phyloP scores from a whole-genome alignment of 2,797 vertebrate genomes.

The Ambastaia sidthimunki region DNA sequence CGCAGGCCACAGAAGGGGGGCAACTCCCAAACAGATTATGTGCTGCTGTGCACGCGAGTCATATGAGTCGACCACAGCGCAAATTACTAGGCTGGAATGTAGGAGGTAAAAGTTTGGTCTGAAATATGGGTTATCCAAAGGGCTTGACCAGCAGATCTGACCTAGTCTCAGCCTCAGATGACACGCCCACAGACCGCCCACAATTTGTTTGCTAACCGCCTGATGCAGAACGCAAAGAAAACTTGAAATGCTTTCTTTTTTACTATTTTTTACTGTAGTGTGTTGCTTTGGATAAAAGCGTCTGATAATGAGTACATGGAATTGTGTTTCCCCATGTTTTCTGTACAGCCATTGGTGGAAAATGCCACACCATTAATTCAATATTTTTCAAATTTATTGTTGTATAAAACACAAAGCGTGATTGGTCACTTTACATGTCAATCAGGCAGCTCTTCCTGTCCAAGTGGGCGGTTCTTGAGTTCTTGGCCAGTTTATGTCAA shows the following conservation, averaged over 20 bases:
- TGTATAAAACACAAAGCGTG: too few relatives aligned
- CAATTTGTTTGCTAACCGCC: not conserved
- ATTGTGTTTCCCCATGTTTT: too few relatives aligned
- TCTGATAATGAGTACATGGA: too few relatives aligned
- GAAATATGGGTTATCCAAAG: conserved; percentile 29
- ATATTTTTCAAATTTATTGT: too few relatives aligned
- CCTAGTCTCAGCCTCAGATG: not conserved
- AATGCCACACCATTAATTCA: too few relatives aligned
- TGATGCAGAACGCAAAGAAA: not conserved
- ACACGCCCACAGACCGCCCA: not conserved
- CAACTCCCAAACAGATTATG: conserved; percentile 76
- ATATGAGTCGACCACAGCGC: conserved; percentile 71
- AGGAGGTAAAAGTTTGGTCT: conserved; percentile 62
- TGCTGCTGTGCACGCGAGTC: conserved; percentile 71
- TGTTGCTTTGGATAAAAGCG: too few relatives aligned
- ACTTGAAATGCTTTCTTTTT: not conserved
- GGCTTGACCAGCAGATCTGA: conserved; percentile 33
- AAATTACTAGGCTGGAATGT: conserved; percentile 78
- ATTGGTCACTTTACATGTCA: too few relatives aligned
- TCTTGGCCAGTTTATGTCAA: too few relatives aligned
- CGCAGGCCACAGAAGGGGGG: conserved; percentile 70
- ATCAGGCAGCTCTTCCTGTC: too few relatives aligned
- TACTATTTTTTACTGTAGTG: too few relatives aligned
- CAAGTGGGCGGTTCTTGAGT: too few relatives aligned
- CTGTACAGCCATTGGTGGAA: not conserved